Base-by-base conservation (phyloP, 2,797 vertebrate genomes). In the Rhadinocentrus ornatus region DNA sequence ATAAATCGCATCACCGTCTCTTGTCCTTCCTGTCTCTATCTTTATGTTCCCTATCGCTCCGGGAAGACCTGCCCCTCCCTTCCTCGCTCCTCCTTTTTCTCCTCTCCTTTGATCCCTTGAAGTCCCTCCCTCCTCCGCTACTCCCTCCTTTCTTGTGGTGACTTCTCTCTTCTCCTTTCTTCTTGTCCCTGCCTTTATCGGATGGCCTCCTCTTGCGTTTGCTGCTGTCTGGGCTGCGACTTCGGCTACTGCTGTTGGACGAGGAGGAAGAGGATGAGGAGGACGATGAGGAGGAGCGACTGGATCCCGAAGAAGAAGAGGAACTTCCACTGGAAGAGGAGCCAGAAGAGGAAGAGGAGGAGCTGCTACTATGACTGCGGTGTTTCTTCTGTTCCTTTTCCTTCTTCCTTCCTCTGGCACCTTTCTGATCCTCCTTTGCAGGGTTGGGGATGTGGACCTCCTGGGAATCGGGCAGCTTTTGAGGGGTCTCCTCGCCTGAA, bases 11-110 rank as follows among this genome's bases (percentile, higher is more conserved):
- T 92, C 86, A 99, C 92, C 95, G 97, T 91, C 97, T 96, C 91
- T 97, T 98, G 91, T 98, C 97, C 92, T 99, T 99, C 89, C 96
- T 96, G 92, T 99, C 97, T 88, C 90, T 91, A 92, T 97, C 95
- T 95, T 98, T 99, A 90, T 95, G 97, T 84, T 98, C 98, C 94
- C 96, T 96, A 90, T 98, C 96, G 75, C 93, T 94, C 69, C 96
- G 95, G 60, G 96, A 96, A 10, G 96, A 94, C 91, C 96, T 95
- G 90, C 95, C 95, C 84, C 94, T 91, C 93, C 96, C 94, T 94
- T 96, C 82, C 80, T 89, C 92, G 39, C 77, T 90, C 75, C 81
- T 88, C 69, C 85, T 90, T 95, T 94, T 91, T 94, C 95, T 93
- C 95, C 94, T 91, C 81, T 92, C 94, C 90, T 90, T 95, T 80